Evolutionary conservation across 2,113 vertebrate genomes (phyloP).

Genomic region (Cathartes aura): DNA sequence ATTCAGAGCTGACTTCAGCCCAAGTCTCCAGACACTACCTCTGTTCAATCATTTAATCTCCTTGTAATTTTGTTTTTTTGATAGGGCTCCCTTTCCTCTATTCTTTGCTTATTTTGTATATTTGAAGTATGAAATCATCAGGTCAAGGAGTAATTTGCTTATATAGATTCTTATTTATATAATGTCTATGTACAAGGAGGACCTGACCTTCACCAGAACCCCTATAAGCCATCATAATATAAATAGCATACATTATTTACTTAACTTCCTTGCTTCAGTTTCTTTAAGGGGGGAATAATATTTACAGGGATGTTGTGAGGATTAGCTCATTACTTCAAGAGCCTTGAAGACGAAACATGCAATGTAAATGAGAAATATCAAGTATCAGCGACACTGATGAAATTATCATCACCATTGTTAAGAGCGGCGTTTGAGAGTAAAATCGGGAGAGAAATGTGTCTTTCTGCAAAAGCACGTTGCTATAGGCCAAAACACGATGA

Average conservation of each 20-base stretch:
- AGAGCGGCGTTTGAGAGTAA: background rate
- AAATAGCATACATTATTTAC: slow-evolving; percentile 63
- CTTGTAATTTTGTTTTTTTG: background rate
- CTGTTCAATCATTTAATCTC: background rate
- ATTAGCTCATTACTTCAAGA: slow-evolving; percentile 72
- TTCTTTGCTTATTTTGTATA: slow-evolving; percentile 37
- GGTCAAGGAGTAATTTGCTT: slow-evolving; percentile 57
- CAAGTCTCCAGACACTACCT: background rate
- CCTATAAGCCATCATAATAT: slow-evolving; percentile 62
- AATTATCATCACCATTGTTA: slow-evolving; percentile 68
- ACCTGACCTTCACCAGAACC: slow-evolving; percentile 64
- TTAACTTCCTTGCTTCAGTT: slow-evolving; percentile 69
- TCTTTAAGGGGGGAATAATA: slow-evolving; percentile 67
- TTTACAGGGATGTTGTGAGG: slow-evolving; percentile 70
- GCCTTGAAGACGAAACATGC: slow-evolving; percentile 68
- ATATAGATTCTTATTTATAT: slow-evolving; percentile 62
- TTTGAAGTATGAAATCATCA: slow-evolving; percentile 60
- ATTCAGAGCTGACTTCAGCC: background rate
- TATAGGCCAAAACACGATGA: background rate
- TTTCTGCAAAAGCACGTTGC: background rate
- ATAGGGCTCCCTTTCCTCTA: background rate
- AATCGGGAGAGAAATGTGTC: background rate
- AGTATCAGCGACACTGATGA: slow-evolving; percentile 63
- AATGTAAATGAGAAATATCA: slow-evolving; percentile 69
- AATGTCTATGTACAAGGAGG: slow-evolving; percentile 54